Conservation (phyloP, 2,797 vertebrate species). For the Acanthurus lineatus region DNA sequence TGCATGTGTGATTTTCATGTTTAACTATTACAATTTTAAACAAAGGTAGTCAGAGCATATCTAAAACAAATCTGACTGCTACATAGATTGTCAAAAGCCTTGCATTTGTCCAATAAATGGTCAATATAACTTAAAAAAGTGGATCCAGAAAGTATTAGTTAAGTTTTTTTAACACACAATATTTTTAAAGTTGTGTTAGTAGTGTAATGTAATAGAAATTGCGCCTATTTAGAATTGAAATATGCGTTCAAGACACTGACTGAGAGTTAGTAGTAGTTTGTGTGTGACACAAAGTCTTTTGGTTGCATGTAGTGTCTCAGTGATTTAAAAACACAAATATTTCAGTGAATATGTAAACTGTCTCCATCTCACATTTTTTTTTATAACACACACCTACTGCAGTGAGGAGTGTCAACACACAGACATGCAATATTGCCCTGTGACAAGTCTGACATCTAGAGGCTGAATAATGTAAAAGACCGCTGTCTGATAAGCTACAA, state of each 20-base stretch:
- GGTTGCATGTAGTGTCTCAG: neutral
- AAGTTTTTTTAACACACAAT: neutral
- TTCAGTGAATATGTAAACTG: neutral
- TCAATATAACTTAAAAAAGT: neutral
- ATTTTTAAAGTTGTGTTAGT: neutral
- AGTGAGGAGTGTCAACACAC: neutral
- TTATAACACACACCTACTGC: neutral
- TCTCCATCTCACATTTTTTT: neutral
- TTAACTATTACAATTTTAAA: neutral
- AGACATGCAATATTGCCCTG: neutral
- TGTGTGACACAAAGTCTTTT: neutral
- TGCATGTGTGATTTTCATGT: neutral
- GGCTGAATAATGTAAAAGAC: constrained; percentile 5
- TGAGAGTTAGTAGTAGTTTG: neutral
- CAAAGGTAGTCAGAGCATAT: neutral
- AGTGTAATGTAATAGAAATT: neutral
- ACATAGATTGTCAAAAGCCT: neutral
- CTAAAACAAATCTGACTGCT: neutral
- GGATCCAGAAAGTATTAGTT: neutral
- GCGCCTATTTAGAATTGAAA: neutral
- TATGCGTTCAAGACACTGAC: neutral
- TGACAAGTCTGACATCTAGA: constrained; percentile 46
- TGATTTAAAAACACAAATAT: neutral
- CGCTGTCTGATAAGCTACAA: neutral
- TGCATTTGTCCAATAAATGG: neutral